These are phyloP conservation scores for Drosophila jambulina DNA, from an alignment of 1,140 invertebrate genomes.

Conservation along the genomic window DNA sequence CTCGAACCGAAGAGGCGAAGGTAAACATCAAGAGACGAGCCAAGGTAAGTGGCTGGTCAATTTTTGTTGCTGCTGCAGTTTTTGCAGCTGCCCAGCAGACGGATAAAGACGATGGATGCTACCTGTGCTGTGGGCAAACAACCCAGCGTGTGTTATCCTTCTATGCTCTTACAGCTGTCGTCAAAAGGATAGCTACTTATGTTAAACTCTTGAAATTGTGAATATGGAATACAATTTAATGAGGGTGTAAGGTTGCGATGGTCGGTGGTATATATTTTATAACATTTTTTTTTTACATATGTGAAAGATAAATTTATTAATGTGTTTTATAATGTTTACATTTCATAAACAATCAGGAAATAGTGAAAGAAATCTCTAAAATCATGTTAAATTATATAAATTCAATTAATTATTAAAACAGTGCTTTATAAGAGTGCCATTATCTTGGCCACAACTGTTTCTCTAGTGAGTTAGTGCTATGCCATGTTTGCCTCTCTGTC, in stretches of 20 bases:
- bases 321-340: neutral
- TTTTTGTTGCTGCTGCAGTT: slow-evolving; percentile 51
- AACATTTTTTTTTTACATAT: too few species aligned
- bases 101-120: slow-evolving; percentile 50
- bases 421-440: neutral
- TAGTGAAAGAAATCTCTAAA: too few species aligned
- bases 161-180: slow-evolving; percentile 8
- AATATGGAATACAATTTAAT: too few species aligned
- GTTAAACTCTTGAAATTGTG: neutral
- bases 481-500: slow-evolving; percentile 51
- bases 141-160: slow-evolving; percentile 36
- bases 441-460: slow-evolving; percentile 17
- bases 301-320: neutral
- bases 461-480: slow-evolving; percentile 15
- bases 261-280: neutral
- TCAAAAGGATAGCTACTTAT: slow-evolving; percentile 5
- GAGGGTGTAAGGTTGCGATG: neutral
- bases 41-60: slow-evolving; percentile 55
- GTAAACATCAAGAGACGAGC: slow-evolving; percentile 7
- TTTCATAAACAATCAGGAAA: too few species aligned
- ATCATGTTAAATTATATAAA: neutral
- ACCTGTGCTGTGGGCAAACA: slow-evolving; percentile 38
- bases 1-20: neutral
- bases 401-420: neutral
- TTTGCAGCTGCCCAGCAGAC: slow-evolving; percentile 41